Evolutionary conservation across 2,113 vertebrate genomes (phyloP), one percentile per base, ranked within the genome.

Genomic region (Rhynchomys soricoides): DNA sequence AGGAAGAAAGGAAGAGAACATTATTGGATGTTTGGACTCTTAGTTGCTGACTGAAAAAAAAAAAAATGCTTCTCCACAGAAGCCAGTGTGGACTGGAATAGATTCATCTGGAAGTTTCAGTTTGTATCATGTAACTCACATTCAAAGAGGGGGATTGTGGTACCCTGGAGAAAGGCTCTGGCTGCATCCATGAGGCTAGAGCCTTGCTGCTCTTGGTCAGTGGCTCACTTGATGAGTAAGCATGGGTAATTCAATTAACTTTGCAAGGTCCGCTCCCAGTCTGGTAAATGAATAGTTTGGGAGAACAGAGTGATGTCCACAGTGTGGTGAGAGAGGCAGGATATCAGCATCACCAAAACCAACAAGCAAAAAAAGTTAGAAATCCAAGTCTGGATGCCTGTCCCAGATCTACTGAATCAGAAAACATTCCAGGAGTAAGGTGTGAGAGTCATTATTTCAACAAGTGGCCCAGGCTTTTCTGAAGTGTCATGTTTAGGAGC

Each of bases 81-180:
- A 89, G 48, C 48, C 89, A 55, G 3, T 37, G 59, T 31, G 77
- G 85, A 94, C 31, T 96, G 92, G 50, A 97, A 92, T 71, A 68
- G 48, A 94, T 92, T 90, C 86, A 96, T 86, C 79, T 95, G 86
- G 52, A 95, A 75, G 89, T 96, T 93, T 91, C 12, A 48, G 37
- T 68, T 70, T 85, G 62, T 95, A 91, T 97, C 81, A 94, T 75
- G 31, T 96, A 96, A 97, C 95, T 45, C 37, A 59, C 89, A 97
- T 94, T 95, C 91, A 77, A 87, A 97, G 89, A 88, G 52, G 29
- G 59, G 55, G 70, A 79, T 17, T 95, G 91, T 71, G 91, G 94
- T 96, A 31, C 88, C 50, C 82, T 85, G 5, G 62, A 82, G 8
- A 87, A 95, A 95, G 74, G 40, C 59, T 83, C 96, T 94, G 91